Percentiles rank a stretch among this genome's conserved stretches.
phyloP scores from a whole-genome alignment of 64 coral and sea anemone species.

The Orbicella faveolata region DNA sequence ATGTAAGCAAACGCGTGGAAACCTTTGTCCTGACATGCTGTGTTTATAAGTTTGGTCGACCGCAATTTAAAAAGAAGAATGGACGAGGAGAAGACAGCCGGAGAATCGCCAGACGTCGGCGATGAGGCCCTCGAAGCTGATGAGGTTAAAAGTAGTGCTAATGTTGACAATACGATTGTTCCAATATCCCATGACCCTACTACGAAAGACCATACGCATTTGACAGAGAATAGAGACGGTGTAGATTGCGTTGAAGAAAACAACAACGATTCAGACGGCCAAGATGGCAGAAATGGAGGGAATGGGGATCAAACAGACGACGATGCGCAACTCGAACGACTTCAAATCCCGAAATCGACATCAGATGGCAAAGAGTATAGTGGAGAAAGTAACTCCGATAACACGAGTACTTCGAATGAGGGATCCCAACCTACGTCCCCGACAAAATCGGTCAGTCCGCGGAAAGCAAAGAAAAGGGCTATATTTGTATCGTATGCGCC shows the following conservation, averaged over 20 bases:
- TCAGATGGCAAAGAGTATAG: background rate
- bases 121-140: background rate
- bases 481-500: constrained; percentile 93
- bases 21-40: background rate
- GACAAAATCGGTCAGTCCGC: constrained; percentile 36
- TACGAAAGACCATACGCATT: background rate
- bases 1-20: background rate
- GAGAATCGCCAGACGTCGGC: background rate
- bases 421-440: constrained; percentile 1
- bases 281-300: background rate
- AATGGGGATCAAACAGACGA: background rate
- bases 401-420: constrained; percentile 17
- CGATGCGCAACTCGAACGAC: no score
- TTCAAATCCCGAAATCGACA: background rate
- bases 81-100: background rate
- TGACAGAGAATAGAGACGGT: background rate
- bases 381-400: constrained; percentile 19
- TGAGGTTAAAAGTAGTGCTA: background rate
- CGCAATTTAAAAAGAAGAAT: constrained; percentile 16
- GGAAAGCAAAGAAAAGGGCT: constrained; percentile 72
- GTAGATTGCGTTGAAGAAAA: background rate
- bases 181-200: background rate
- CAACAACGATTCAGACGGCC: background rate
- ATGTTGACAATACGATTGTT: constrained; percentile 23
- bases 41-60: constrained; percentile 28